phyloP scores from a whole-genome alignment of 2,113 vertebrate species.

The Coregonus clupeaformis region DNA sequence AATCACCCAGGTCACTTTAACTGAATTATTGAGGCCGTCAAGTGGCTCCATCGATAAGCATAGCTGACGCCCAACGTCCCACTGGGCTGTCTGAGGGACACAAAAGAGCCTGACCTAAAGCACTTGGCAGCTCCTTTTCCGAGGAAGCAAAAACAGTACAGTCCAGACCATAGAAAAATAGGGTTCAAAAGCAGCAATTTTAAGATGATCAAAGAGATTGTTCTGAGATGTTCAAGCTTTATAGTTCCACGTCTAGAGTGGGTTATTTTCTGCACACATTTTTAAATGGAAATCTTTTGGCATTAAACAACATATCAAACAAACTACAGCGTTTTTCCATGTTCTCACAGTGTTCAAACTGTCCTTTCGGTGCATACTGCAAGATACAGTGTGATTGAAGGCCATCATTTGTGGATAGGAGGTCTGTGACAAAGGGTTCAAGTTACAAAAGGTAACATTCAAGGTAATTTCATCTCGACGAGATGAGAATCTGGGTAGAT shows the following conservation, averaged over 20 bases:
- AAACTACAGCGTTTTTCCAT: too few species aligned
- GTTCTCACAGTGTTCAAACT: too few species aligned
- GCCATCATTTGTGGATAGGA: too few species aligned
- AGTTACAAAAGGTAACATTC: too few species aligned
- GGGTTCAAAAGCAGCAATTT: not conserved
- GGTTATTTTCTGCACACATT: too few species aligned
- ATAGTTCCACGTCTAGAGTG: not conserved
- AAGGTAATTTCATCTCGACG: too few species aligned
- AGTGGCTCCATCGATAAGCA: conserved; percentile 52
- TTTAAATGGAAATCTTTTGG: too few species aligned
- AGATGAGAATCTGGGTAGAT: too few species aligned
- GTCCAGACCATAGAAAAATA: not conserved
- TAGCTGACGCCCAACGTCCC: conserved; percentile 57
- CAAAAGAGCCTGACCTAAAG: conserved; percentile 54
- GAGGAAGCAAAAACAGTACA: conserved; percentile 23
- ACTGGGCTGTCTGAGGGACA: conserved; percentile 58
- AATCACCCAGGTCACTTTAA: conserved; percentile 51
- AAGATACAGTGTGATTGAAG: too few species aligned
- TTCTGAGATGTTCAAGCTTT: not conserved
- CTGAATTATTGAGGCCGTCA: conserved; percentile 66
- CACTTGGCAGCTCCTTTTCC: conserved; percentile 44
- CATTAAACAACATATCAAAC: too few species aligned
- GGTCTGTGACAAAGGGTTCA: too few species aligned
- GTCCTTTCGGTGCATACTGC: too few species aligned
- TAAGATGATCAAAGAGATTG: not conserved